Evolutionary conservation across 2,888 invertebrate species (phyloP).

Genomic region (Tipula confusa): DNA sequence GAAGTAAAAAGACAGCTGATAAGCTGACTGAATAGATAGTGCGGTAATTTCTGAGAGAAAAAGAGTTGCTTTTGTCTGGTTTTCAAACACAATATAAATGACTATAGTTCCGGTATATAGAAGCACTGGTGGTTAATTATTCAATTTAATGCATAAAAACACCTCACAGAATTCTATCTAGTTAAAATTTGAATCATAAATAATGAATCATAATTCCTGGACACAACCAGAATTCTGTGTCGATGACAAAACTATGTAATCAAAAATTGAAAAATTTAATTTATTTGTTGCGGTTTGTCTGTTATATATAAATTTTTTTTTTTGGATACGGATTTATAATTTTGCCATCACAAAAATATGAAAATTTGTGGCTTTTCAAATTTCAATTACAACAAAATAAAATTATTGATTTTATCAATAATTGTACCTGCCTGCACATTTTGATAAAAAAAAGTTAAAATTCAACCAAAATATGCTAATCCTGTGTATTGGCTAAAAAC

Average conservation of each 20-base stretch:
- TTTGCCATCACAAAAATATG: neutral
- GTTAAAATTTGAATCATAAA: too few relatives aligned
- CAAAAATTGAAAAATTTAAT: neutral
- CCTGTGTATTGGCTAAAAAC: neutral
- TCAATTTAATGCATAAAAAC: too few relatives aligned
- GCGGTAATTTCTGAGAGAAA: too few relatives aligned
- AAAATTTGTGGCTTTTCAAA: neutral
- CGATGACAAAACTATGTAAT: neutral
- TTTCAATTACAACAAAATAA: neutral
- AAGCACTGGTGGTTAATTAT: too few relatives aligned
- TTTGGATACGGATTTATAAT: neutral
- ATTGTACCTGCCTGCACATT: neutral
- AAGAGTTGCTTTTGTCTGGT: too few relatives aligned
- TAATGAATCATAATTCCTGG: neutral
- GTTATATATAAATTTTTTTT: neutral
- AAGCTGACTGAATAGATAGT: too few relatives aligned
- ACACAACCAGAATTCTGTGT: neutral
- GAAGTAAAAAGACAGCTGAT: too few relatives aligned
- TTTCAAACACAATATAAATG: too few relatives aligned
- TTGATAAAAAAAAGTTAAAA: neutral
- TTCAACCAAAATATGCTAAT: neutral
- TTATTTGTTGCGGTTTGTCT: neutral
- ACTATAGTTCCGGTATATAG: too few relatives aligned
- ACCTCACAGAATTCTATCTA: too few relatives aligned
- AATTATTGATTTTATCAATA: neutral